Base-by-base conservation (phyloP, 2,888 invertebrate genomes). In the Drosophila fulvimacula region DNA sequence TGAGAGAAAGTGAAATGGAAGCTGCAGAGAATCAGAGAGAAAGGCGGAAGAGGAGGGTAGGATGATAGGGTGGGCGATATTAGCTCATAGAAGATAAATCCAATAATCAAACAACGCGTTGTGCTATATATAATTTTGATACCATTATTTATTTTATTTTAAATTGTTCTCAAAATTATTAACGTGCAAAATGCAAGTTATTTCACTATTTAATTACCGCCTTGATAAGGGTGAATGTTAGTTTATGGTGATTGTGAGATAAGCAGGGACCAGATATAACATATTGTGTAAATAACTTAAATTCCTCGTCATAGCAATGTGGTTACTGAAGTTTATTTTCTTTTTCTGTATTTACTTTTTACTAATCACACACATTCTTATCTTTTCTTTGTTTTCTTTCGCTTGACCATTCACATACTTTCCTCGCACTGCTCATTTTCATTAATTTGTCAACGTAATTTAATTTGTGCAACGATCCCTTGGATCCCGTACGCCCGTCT, bases 391-490 rank as follows among this genome's bases (percentile, higher is more conserved):
- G 5, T 11, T 27, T 39, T 59, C 55, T 27, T 39, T 59, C 55
- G 53, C 59, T 62, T 76, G 66, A 42, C 49, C 66, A 46, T 71
- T 69, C 73, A 68, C 48, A 67, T 76, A 63, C 74, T 68, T 67
- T 76, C 42, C 53, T 55, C 42, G 44, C 64, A 48, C 30, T 69
- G 68, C 65, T 60, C 78, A 79, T 76, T 75, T 79, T 79, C 77
- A 69, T 77, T 75, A 77, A 77, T 86, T 83, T 83, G 75, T 76
- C 80, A 78, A 68, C 74, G 78, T 77, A 77, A 84, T 82, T 84
- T 77, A 39, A 69, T 78, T 76, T 76, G 41, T 52, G 36, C 24
- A 36, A 9, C 51, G 36, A 51, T 21, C 24, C n/a, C n/a, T 38
- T 38, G 52, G 24, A 11, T n/a, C n/a, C 2, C 51, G 21, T 34